phyloP scores from a whole-genome alignment of 2,888 invertebrate genomes.

The Leptarthrus brevirostris region DNA sequence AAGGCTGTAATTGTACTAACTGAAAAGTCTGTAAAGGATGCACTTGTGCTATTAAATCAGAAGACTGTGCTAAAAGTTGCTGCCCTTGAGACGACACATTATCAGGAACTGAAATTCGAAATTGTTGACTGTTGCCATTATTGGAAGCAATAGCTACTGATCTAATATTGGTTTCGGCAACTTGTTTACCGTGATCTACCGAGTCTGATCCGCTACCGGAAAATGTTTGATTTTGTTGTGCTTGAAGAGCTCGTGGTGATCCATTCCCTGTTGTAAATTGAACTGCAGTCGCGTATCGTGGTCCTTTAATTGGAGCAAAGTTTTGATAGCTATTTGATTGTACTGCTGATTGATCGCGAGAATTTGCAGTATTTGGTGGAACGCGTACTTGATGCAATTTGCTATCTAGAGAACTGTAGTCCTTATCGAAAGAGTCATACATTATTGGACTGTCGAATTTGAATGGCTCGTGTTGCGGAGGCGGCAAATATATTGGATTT shows the following conservation, averaged over 20 bases:
- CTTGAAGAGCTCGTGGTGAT: background rate
- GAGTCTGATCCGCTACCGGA: background rate
- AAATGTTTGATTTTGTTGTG: too few species aligned
- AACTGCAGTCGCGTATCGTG: background rate
- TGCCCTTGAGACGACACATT: constrained; percentile 46
- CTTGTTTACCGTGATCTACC: background rate
- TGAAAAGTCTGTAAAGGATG: constrained; percentile 56
- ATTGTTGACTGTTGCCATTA: background rate
- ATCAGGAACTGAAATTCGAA: constrained; percentile 48
- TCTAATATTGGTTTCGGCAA: constrained; percentile 38
- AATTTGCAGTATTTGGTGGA: background rate
- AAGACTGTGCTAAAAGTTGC: constrained; percentile 42
- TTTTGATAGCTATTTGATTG: background rate
- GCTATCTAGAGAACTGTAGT: constrained; percentile 55
- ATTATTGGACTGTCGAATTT: constrained; percentile 66
- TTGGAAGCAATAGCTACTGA: background rate
- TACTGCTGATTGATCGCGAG: background rate
- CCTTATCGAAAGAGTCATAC: constrained; percentile 49
- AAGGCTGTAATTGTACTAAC: constrained; percentile 60
- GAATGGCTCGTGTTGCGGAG: constrained; percentile 63
- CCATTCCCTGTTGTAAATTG: background rate
- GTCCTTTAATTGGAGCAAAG: background rate
- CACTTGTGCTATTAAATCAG: constrained; percentile 28
- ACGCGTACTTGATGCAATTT: constrained; percentile 50
- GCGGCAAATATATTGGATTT: constrained; percentile 63